A percentile compares a stretch with the other conserved stretches of the same genome.
These are phyloP conservation scores for Troilus luridus DNA, from an alignment of 2,888 invertebrate species.

Conservation along the genomic window DNA sequence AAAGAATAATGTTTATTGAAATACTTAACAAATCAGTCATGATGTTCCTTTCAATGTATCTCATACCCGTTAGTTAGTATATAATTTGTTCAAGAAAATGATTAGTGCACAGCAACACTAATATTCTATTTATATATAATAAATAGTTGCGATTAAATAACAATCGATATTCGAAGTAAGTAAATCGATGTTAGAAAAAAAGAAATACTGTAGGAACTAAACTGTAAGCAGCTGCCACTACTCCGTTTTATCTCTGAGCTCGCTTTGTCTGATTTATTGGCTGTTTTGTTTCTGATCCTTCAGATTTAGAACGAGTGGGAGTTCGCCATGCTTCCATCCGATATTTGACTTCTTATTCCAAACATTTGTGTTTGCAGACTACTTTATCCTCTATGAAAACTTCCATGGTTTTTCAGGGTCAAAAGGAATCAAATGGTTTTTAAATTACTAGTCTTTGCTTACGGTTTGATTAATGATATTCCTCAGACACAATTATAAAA, in stretches of 20 bases:
- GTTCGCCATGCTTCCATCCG: neutral
- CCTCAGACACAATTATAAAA: too few relatives aligned
- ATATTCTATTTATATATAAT: too few relatives aligned
- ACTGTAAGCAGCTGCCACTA: neutral
- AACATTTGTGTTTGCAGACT: neutral
- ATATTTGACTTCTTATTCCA: conserved; percentile 23
- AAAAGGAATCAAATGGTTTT: neutral
- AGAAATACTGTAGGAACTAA: neutral
- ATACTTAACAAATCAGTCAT: too few relatives aligned
- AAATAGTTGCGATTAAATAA: too few relatives aligned
- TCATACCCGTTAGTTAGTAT: too few relatives aligned
- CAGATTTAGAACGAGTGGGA: conserved; percentile 23
- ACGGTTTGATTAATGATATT: too few relatives aligned
- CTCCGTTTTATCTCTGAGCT: neutral
- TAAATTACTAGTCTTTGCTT: neutral
- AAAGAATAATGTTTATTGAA: too few relatives aligned
- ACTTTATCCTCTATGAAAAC: neutral
- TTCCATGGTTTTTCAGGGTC: neutral
- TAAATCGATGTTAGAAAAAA: too few relatives aligned
- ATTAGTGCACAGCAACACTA: too few relatives aligned
- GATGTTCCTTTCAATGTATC: too few relatives aligned
- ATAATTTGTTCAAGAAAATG: too few relatives aligned
- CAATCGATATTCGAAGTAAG: too few relatives aligned
- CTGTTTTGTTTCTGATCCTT: neutral
- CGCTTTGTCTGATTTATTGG: neutral